A percentile compares a stretch with the other conserved stretches of the same genome.
Conservation (phyloP, 2,888 invertebrate genomes). For the Volucella bombylans region DNA sequence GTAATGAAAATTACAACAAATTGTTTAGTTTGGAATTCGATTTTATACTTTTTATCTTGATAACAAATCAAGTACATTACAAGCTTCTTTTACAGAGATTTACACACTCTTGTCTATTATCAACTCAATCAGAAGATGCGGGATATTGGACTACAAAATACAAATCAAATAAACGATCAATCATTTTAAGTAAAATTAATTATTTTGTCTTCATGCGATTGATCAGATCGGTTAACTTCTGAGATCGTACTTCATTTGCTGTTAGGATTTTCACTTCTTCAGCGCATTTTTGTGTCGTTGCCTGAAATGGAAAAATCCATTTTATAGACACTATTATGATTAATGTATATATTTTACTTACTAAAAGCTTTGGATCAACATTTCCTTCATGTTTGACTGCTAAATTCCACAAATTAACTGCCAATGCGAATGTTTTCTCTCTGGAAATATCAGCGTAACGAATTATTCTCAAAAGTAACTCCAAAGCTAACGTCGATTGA, state of each 20-base stretch:
- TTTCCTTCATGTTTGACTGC: constrained; percentile 86
- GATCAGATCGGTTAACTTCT: constrained; percentile 60
- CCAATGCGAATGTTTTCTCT: constrained; percentile 86
- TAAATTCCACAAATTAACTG: constrained; percentile 91
- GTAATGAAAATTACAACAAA: too few species aligned
- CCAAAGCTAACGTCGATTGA: constrained; percentile 89
- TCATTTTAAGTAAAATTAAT: background rate
- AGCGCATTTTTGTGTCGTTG: constrained; percentile 51
- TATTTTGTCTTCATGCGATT: constrained; percentile 62
- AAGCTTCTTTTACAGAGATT: too few species aligned
- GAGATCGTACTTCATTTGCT: constrained; percentile 59
- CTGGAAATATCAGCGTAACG: constrained; percentile 86
- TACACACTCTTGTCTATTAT: too few species aligned
- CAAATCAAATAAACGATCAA: background rate
- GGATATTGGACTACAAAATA: background rate
- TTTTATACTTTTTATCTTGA: too few species aligned
- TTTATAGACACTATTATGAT: background rate
- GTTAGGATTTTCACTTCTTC: constrained; percentile 60
- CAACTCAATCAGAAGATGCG: too few species aligned
- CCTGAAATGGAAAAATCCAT: constrained; percentile 9
- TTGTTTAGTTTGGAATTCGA: too few species aligned
- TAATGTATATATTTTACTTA: constrained; percentile 61
- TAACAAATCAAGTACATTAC: too few species aligned
- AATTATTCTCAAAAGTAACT: constrained; percentile 87
- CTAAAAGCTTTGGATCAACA: constrained; percentile 83